Base-by-base conservation (phyloP, 2,113 vertebrate species). In the Pogonocichla stellata region DNA sequence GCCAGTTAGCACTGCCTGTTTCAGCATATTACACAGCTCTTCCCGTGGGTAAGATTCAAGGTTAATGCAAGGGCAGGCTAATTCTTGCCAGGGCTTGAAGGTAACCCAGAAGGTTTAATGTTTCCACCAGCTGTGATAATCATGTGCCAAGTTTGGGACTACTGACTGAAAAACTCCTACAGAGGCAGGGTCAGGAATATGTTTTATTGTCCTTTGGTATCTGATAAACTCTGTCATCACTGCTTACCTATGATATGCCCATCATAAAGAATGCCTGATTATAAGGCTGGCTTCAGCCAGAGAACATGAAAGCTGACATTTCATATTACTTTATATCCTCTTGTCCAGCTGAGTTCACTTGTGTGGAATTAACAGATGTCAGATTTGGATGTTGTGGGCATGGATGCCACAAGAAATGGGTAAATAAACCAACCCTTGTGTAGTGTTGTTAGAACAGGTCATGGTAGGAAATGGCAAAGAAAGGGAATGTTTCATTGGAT, bases 281-380 rank as follows among this genome's bases (percentile, higher is more conserved):
- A 54, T 47, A 58, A 82, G 81, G 78, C 67, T 94, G 67, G 45
- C 58, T 93, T 90, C 51, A 88, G 74, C 87, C 3, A 1, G 74
- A 66, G 42, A 90, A 66, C 42, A 86, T 50, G 89, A 94, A 86
- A 89, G 33, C 45, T 94, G 90, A 80, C 79, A 70, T 92, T 95
- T 95, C 84, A 24, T 67, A 71, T 89, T 86, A n/a, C 69, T 91
- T 84, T 66, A 53, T 74, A 48, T 43, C 65, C 77, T 89, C 61
- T 91, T 71, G 57, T 95, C 89, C 94, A 92, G 57, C 86, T 75
- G 86, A 95, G 73, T 84, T 94, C 88, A 56, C 83, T 92, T 93
- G 84, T 36, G 51, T 89, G 86, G 89, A 92, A 92, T 93, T 78
- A 95, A 79, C 57, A 91, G 94, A 64, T 92, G 88, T 86, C 91